phyloP scores from a whole-genome alignment of 2,888 invertebrate species.

The Rotaria sp. region DNA sequence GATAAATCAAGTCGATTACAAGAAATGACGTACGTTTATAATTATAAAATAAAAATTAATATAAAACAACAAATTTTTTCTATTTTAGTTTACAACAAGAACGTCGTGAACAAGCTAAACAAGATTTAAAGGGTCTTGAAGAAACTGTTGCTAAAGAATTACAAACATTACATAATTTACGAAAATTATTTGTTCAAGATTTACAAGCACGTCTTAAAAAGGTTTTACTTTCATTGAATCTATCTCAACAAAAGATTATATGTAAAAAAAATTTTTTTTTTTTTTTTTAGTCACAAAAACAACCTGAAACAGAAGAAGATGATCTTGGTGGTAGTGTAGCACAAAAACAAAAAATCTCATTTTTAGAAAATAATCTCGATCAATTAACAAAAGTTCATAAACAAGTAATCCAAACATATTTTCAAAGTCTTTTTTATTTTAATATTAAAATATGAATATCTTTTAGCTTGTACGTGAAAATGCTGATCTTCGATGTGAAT shows the following conservation, averaged over 20 bases:
- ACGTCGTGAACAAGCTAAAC: slow-evolving; percentile 88
- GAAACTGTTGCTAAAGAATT: slow-evolving; percentile 76
- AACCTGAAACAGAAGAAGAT: slow-evolving; percentile 24
- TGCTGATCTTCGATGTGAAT: slow-evolving; percentile 93
- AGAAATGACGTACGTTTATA: slow-evolving; percentile 67
- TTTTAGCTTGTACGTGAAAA: slow-evolving; percentile 81
- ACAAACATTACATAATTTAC: slow-evolving; percentile 90
- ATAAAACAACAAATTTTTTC: too few species aligned
- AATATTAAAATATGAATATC: too few species aligned
- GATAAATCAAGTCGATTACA: slow-evolving; percentile 86
- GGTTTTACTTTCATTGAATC: slow-evolving; percentile 42
- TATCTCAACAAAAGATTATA: too few species aligned
- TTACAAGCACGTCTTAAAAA: slow-evolving; percentile 70
- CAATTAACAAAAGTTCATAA: slow-evolving; percentile 82
- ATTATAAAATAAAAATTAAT: too few species aligned
- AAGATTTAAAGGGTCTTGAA: slow-evolving; percentile 68
- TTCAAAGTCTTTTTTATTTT: too few species aligned
- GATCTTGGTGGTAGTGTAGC: slow-evolving; percentile 65
- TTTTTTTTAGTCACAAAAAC: slow-evolving; percentile 29
- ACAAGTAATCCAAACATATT: slow-evolving; percentile 49
- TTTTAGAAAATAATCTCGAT: slow-evolving; percentile 96
- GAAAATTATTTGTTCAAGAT: slow-evolving; percentile 96
- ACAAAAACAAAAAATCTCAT: slow-evolving; percentile 98
- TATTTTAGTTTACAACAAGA: slow-evolving; percentile 65
- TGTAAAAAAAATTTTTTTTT: too few species aligned